Percentiles rank a stretch among this genome's conserved stretches.
These are phyloP conservation scores for Muscidifurax raptorellus DNA, from an alignment of 1,140 invertebrate species.

Conservation along the genomic window DNA sequence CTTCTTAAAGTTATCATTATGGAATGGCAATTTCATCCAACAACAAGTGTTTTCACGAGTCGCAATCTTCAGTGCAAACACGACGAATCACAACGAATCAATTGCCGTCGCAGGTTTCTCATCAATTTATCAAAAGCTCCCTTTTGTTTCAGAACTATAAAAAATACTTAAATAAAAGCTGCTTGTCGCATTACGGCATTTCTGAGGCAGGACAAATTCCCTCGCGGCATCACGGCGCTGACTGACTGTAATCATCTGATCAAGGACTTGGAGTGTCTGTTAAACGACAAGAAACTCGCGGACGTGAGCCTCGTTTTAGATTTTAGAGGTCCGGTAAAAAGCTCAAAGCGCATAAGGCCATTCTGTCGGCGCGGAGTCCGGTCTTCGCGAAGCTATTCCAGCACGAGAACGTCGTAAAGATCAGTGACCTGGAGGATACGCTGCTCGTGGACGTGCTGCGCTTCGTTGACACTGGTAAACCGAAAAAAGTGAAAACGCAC, in stretches of 20 bases:
- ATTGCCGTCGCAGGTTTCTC: neutral
- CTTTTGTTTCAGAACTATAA: neutral
- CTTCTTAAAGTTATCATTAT: neutral
- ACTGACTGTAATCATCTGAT: neutral
- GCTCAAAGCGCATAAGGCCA: neutral
- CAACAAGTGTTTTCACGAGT: neutral
- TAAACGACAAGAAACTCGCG: neutral
- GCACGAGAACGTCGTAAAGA: neutral
- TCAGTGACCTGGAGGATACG: neutral
- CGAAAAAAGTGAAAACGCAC: neutral
- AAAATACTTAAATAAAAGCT: too few species aligned
- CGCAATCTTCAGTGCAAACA: neutral
- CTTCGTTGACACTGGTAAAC: neutral
- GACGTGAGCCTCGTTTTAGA: neutral
- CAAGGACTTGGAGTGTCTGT: neutral
- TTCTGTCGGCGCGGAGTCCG: neutral
- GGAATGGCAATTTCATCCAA: too few species aligned
- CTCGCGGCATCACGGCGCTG: too few species aligned
- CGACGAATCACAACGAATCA: neutral
- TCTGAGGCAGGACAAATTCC: neutral
- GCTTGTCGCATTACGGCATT: too few species aligned
- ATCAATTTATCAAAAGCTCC: neutral
- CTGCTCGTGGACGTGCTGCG: neutral
- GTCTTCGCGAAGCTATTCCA: slow-evolving; percentile 6
- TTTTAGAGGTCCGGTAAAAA: neutral